phyloP scores from a whole-genome alignment of 2,113 vertebrate species.

The Collichthys lucidus region DNA sequence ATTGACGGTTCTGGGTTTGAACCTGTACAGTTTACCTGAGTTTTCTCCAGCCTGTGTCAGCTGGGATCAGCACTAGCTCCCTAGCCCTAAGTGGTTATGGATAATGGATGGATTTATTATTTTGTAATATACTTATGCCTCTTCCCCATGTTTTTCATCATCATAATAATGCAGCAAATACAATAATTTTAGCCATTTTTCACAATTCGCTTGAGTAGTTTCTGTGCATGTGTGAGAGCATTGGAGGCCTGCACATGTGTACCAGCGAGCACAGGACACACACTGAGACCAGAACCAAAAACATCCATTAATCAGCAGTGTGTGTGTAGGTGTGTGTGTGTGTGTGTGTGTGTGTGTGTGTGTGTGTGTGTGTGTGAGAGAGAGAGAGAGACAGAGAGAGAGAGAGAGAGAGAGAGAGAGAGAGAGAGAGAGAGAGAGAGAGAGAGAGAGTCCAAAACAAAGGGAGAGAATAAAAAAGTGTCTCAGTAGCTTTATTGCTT shows the following conservation, averaged over 20 bases:
- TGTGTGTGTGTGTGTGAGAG: no score
- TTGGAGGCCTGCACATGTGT: no score
- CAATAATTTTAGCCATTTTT: background rate
- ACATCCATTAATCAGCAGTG: background rate
- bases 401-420: no score
- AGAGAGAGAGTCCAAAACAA: background rate
- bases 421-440: no score
- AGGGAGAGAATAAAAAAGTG: conserved; percentile 31
- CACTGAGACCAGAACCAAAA: background rate
- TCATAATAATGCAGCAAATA: background rate
- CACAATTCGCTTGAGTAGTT: background rate
- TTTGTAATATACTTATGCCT: background rate
- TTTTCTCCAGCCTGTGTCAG: background rate
- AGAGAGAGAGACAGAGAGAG: no score
- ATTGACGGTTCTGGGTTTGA: no score
- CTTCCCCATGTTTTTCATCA: background rate
- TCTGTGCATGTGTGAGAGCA: background rate
- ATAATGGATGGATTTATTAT: background rate
- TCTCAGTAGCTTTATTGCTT: conserved; percentile 61
- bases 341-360: no score
- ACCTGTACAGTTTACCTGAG: no score
- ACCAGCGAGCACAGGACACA: background rate
- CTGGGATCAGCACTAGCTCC: background rate
- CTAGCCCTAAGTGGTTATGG: background rate
- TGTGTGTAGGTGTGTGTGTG: background rate